These are phyloP conservation scores for Cetoscarus ocellatus DNA, from an alignment of 2,797 vertebrate genomes.

Conservation along the genomic window DNA sequence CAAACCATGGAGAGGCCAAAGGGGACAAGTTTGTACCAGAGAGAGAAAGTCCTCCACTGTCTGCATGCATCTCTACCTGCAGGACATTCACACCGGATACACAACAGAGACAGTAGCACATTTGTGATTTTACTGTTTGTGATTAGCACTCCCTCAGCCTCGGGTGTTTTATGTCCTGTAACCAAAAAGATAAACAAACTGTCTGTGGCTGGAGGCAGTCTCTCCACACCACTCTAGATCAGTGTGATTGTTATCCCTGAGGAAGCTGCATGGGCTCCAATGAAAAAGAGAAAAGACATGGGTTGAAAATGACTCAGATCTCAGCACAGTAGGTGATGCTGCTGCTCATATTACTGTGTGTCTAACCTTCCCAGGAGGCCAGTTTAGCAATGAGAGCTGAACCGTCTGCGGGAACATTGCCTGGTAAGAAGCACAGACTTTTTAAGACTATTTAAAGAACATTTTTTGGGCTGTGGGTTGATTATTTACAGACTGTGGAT, in stretches of 20 bases:
- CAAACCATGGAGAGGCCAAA: conserved; percentile 5
- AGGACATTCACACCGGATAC: not conserved
- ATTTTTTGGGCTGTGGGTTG: not conserved
- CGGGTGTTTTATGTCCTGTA: conserved; percentile 21
- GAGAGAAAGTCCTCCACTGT: conserved; percentile 21
- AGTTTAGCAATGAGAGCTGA: conserved; percentile 16
- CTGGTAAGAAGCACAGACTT: not conserved
- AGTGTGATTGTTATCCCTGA: conserved; percentile 43
- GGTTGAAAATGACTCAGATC: conserved; percentile 48
- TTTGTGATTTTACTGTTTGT: conserved; percentile 23
- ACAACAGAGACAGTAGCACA: not conserved
- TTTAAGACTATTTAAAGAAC: not conserved
- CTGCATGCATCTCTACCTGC: conserved; percentile 28
- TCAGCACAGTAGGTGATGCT: conserved; percentile 37
- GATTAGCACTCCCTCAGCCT: conserved; percentile 21
- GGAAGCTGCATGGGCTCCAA: conserved; percentile 23
- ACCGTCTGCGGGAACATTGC: conserved; percentile 9
- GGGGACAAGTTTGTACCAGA: not conserved
- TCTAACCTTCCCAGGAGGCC: conserved; percentile 44
- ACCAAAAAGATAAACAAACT: conserved; percentile 46
- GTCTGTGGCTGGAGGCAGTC: conserved; percentile 35
- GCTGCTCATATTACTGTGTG: conserved; percentile 54
- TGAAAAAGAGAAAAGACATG: conserved; percentile 1
- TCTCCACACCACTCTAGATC: conserved; percentile 37
- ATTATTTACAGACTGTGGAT: conserved; percentile 20